Conservation (phyloP, 1,140 invertebrate genomes). For the Notospermus geniculatus region DNA sequence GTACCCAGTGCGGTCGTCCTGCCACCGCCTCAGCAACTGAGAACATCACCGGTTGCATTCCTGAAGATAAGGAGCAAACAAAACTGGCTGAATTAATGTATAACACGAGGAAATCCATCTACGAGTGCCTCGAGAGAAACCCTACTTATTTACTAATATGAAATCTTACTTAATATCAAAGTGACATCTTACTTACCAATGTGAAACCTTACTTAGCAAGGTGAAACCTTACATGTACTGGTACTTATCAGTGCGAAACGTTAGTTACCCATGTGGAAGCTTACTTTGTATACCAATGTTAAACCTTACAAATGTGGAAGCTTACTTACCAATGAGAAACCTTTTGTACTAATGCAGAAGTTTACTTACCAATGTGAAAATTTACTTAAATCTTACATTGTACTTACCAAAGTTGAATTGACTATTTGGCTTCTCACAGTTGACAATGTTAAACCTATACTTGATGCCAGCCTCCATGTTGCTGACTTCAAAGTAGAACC, state of each 20-base stretch:
- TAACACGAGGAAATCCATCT: neutral
- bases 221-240: too few species aligned
- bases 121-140: neutral
- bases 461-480: constrained; percentile 71
- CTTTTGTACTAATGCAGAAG: constrained; percentile 71
- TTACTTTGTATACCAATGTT: too few species aligned
- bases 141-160: too few species aligned
- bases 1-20: constrained; percentile 70
- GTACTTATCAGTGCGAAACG: too few species aligned
- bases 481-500: constrained; percentile 91
- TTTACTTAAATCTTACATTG: constrained; percentile 5
- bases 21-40: constrained; percentile 71
- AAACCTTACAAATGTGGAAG: too few species aligned
- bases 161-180: too few species aligned
- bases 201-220: too few species aligned
- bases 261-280: too few species aligned
- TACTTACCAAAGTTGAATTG: constrained; percentile 79
- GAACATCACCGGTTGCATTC: constrained; percentile 89
- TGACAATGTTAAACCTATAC: constrained; percentile 88
- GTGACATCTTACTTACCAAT: too few species aligned
- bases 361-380: constrained; percentile 29
- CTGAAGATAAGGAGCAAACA: too few species aligned
- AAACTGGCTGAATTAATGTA: too few species aligned
- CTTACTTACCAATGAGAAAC: too few species aligned
- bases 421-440: constrained; percentile 85